Evolutionary conservation across 2,888 invertebrate genomes (phyloP).

Genomic region (Polyploca ridens): DNA sequence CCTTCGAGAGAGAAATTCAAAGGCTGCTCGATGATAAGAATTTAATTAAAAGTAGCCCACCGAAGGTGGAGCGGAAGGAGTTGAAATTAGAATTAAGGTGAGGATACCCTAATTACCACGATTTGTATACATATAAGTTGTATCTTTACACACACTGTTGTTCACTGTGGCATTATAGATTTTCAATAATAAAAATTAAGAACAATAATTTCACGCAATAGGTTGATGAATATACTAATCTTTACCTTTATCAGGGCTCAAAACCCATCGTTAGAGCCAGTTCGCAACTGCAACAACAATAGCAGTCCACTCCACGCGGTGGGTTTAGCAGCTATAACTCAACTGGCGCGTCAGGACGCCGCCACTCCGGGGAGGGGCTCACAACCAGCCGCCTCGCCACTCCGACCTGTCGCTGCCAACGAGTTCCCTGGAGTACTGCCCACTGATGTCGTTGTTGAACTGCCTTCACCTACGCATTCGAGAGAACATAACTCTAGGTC

Average conservation of each 20-base stretch:
- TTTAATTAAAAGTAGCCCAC: conserved; percentile 85
- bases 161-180: no score
- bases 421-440: conserved; percentile 81
- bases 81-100: conserved; percentile 84
- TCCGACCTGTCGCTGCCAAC: conserved; percentile 43
- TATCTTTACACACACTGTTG: no score
- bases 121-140: neutral
- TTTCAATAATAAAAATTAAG: no score
- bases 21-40: conserved; percentile 90
- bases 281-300: conserved; percentile 84
- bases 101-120: conserved; percentile 17
- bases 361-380: conserved; percentile 42
- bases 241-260: conserved; percentile 56
- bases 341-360: conserved; percentile 86
- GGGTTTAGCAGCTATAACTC: conserved; percentile 91
- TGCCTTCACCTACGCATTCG: conserved; percentile 71
- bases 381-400: conserved; percentile 39
- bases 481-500: conserved; percentile 55
- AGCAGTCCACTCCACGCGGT: conserved; percentile 88
- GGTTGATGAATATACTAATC: no score
- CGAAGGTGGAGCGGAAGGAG: conserved; percentile 85
- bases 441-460: conserved; percentile 76
- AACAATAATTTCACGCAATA: no score
- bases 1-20: conserved; percentile 92
- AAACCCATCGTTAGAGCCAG: conserved; percentile 71